Evolutionary conservation across 2,113 vertebrate species (phyloP), one percentile per base, ranked within the genome.

Genomic region (Chiloscyllium plagiosum): DNA sequence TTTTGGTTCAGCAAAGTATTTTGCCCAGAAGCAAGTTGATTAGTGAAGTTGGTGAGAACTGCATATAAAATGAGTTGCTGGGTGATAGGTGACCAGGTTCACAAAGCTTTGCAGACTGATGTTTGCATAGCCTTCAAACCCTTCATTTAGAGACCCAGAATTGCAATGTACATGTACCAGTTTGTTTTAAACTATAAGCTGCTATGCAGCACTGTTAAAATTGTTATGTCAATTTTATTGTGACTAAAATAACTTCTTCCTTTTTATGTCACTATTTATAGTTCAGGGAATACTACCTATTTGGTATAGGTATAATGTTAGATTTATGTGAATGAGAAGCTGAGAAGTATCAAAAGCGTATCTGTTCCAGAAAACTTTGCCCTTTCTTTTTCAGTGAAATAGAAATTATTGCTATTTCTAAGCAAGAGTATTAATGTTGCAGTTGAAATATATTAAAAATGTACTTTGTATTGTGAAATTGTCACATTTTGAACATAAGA

Each of bases 31-130:
- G 94, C 69, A 76, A 76, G 94, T 47, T 95, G 69, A 72, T 33
- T 95, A 72, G 66, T 70, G 24, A 95, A 95, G n/a, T 7, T 72
- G 94, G 94, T 76, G 94, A 95, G 94, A 95, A 76, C 68, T 72
- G 94, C 47, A 72, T 52, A 52, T 76, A 17, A 50, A 95, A 95
- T 47, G 19, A 95, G 42, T 76, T 95, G 42, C 12, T 76, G 94
- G 94, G 94, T 95, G 47, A 72, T 95, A 76, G 94, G 94, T 76
- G 94, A 95, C 24, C 69, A 72, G 94, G 42, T 95, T 95, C 69
- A 95, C 68, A 76, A 76, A 50, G 24, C 47, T 95, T 72, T 70
- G 72, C 94, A 95, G 94, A 24, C 94, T 52, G 5, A 76, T 95
- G 94, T 95, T 76, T 95, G 69, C 94, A 76, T 69, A 95, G 94